Base-by-base conservation (phyloP, 2,888 invertebrate genomes). In the Flexamia atlantica region DNA sequence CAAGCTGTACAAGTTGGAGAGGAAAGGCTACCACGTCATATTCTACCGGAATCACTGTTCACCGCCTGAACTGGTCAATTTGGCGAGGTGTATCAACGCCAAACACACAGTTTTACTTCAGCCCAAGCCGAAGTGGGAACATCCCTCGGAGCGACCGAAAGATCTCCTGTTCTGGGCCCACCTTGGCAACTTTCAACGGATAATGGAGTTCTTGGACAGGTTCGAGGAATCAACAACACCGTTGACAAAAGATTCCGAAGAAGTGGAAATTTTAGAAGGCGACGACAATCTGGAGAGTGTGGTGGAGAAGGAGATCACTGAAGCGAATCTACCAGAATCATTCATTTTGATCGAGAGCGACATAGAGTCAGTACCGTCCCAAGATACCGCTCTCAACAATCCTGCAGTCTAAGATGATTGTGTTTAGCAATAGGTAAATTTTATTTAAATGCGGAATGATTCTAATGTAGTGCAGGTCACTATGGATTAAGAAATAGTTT, bases 1-100 rank as follows among this genome's bases (percentile, higher is more conserved):
- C 3, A 76, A 76, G 28, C 10, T 76, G 10, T 46, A 23, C 76
- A 76, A 46, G 4, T 28, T 76, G 30, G 40, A 46, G 25, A 46
- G 9, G 20, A 76, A 28, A 17, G 76, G 76, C 50, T 76, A 76
- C 50, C 25, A 46, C 17, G 76, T 76, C 2, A 28, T 76, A 7
- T 17, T 76, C 46, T 76, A 76, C 50, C 2, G 76, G 23, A 76
- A 76, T 28, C 76, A 76, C 50, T 76, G 76, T 28, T 76, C 76
- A 1, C 50, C 46, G 9, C 50, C 46, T 0, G 76, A 76, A 17
- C 76, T 76, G 76, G 46, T 76, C n/a, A 40, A 36, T 28, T 4
- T 76, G 25, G 50, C n/a, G 20, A 2, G 30, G 12, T 5, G 17
- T 14, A 25, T 76, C 40, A 42, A 46, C 25, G 76, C 76, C 3